Conservation (phyloP, 2,113 vertebrate species). For the Prinia subflava region DNA sequence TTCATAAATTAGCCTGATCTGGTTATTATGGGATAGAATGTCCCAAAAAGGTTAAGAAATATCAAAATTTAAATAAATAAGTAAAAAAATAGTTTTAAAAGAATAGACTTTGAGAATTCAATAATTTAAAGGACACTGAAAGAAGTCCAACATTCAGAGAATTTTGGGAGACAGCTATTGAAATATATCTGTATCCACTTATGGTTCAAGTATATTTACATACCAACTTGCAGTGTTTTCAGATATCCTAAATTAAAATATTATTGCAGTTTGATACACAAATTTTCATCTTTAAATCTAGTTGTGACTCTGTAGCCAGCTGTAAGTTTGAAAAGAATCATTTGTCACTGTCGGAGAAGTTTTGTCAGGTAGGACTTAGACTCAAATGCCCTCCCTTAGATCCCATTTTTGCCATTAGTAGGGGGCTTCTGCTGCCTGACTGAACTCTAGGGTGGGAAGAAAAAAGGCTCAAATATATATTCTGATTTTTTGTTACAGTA, state of each 20-base stretch:
- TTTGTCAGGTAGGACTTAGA: not conserved
- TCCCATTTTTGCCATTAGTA: not conserved
- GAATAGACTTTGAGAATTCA: not conserved
- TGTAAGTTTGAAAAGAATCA: not conserved
- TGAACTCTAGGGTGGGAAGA: not conserved
- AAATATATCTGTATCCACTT: not conserved
- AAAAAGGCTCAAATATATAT: not conserved
- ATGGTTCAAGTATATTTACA: not conserved
- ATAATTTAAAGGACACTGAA: not conserved
- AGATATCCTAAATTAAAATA: not conserved
- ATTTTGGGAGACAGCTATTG: not conserved
- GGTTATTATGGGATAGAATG: not conserved
- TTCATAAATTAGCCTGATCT: not conserved
- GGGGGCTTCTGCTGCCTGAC: not conserved
- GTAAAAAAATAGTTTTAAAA: not conserved
- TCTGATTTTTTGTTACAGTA: not conserved
- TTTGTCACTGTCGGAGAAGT: not conserved
- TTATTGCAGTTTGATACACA: not conserved
- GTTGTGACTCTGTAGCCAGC: not conserved
- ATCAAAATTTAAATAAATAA: not conserved
- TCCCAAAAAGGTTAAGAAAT: not conserved
- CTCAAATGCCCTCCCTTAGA: not conserved
- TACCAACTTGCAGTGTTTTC: not conserved
- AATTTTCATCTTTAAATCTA: not conserved
- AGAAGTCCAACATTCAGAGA: not conserved